Base-by-base conservation (phyloP, 2,888 invertebrate species). In the Sipha maydis region DNA sequence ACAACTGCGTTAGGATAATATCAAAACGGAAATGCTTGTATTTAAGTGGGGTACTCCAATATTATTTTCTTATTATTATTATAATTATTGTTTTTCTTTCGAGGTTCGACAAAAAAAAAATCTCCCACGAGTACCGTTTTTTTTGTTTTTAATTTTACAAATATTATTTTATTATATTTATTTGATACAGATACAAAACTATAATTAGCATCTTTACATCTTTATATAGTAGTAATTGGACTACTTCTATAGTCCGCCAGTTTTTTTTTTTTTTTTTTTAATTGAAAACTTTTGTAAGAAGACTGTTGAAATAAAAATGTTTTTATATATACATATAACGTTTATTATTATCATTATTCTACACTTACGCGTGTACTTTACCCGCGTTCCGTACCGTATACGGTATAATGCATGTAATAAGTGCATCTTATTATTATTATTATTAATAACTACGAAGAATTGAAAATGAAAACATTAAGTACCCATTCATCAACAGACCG, bases 291-390 rank as follows among this genome's bases (percentile, higher is more conserved):
- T 79, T 88, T 88, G 38, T 88, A 88, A 80, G 38, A 88, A 88
- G 86, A 88, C 86, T 88, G 86, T 88, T 88, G 80, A 73, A 88
- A 88, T 88, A 88, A 88, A 77, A 88, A 88, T 75, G 86, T 88
- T 88, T 86, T 69, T 69, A 69, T 69, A 28, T 69, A 69, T 69
- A 69, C 34, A 34, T 34, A 9, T 41, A 56, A 54, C 54, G 25
- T 83, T 54, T 28, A 28, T 75, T 41, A 25, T 31, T 19, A 38
- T 54, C 34, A 83, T 83, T 73, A 69, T 69, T 28, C 56, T 56
- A 56, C 25, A 56, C 21, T 21, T 21, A 31, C 31, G 48, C 28
- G 28, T 77, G 28, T 61, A 71, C 31, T n/a, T 14, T 28, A 28
- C 14, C 8, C 1, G 28, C 28, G 19, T 0, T 79, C 34, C n/a